Base-by-base conservation (phyloP, 1,140 invertebrate genomes). In the Eufriesea mexicana region DNA sequence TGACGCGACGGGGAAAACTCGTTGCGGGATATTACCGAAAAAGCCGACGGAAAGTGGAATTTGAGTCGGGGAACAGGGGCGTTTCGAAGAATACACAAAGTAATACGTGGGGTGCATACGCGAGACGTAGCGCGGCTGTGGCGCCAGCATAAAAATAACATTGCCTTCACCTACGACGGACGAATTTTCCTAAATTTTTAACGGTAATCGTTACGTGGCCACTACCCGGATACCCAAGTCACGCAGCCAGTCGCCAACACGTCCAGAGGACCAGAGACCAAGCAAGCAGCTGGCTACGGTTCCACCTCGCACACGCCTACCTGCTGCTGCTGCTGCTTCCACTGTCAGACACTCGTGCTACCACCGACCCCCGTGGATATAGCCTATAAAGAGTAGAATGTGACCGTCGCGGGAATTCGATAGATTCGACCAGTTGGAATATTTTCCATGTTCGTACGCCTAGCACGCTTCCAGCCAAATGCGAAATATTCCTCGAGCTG, bases 151-250 rank as follows among this genome's bases (percentile, higher is more conserved):
- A 66, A 87, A 88, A 87, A 87, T 87, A 88, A 84, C 86, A 87
- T 85, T 42, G 75, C 70, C 70, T 62, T 67, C 51, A 42, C 54
- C 67, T 28, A n/a, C 28, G 68, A 35, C 51, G 45, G 55, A 74
- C 75, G 73, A 88, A 88, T 89, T 89, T 89, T 67, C 70, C 57
- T 89, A 89, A 89, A 89, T 89, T 89, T 88, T 89, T 88, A 86
- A 89, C 84, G 80, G 80, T 87, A 89, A 89, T 88, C 87, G 87
- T 84, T 88, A 86, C 76, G 72, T 80, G 77, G 79, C 20, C 49
- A 73, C 76, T 71, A 79, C 66, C 71, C 85, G 66, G n/a, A 88
- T 87, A 85, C 55, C 76, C 87, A 81, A 84, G 86, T 88, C 87
- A 88, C 87, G 87, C 83, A 87, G 71, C 42, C 71, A 61, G 79